phyloP scores from a whole-genome alignment of 2,797 vertebrate species.

The Liasis olivaceus region DNA sequence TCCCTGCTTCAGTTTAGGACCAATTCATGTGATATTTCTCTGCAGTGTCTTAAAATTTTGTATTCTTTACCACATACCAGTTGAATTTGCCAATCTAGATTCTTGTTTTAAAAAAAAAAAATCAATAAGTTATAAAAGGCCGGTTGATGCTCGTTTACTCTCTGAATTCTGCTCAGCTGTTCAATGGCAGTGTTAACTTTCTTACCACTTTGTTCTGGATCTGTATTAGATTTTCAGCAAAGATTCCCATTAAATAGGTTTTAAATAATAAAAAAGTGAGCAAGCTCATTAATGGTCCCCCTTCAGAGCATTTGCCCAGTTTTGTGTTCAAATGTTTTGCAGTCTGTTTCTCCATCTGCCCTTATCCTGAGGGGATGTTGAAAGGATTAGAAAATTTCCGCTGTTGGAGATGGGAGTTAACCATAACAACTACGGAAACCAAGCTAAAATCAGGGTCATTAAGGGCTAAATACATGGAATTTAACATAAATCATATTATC shows the following conservation, averaged over 20 bases:
- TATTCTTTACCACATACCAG: not conserved
- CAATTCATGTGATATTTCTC: not conserved
- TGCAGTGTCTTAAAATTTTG: not conserved
- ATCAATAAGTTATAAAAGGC: not conserved
- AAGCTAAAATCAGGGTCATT: not conserved
- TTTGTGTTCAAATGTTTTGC: not conserved
- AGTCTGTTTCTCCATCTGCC: slow-evolving; percentile 20
- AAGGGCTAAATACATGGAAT: not conserved
- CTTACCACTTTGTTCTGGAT: not conserved
- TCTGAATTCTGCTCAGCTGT: not conserved
- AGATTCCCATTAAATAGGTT: not conserved
- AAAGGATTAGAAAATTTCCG: not conserved
- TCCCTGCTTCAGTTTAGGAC: not conserved
- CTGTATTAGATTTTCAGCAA: not conserved
- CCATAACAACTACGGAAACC: not conserved
- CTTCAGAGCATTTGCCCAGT: not conserved
- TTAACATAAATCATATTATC: slow-evolving; percentile 10
- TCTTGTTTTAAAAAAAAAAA: not conserved
- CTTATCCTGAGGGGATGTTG: not conserved
- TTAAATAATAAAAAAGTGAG: not conserved
- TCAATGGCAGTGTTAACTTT: not conserved
- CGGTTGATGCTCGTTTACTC: not conserved
- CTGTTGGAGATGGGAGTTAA: not conserved
- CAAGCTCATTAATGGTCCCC: not conserved
- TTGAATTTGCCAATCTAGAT: not conserved